Base-by-base conservation (phyloP, 2,797 vertebrate genomes). In the Amniataba percoides region DNA sequence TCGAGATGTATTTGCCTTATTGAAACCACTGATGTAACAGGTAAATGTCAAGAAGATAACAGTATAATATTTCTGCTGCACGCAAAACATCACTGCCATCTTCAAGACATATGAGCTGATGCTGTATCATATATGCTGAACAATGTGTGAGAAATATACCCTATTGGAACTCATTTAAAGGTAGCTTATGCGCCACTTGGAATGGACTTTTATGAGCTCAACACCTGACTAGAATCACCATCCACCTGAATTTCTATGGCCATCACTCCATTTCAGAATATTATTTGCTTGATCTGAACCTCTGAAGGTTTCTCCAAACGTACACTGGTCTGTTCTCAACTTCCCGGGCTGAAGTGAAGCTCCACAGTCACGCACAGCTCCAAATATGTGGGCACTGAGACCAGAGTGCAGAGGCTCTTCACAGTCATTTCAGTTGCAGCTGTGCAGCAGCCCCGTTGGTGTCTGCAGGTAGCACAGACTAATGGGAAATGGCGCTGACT, bases 401-500 rank as follows among this genome's bases (percentile, higher is more conserved):
- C 7, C 5, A 52, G 52, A 51, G 39, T 21, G 43, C 55, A 67
- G 39, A 78, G 0, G 5, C 21, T 63, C 62, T 76, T 74, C 10
- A 39, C 7, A 57, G 59, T 45, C 25, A 71, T 80, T 87, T 36
- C 48, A 45, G 73, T 46, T 11, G 16, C 15, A 46, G 51, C 49
- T 75, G 52, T 75, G 80, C 63, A 57, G 69, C 36, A 42, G 55
- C 56, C 23, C 45, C 78, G 55, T n/a, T 60, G 52, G 12, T n/a
- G 7, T 81, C 48, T 70, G 60, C 27, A 63, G 81, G 49, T 63
- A 56, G 58, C 51, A 57, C 55, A 62, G 75, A 71, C 63, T 80
- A 70, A 86, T 72, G 49, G 77, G 74, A 71, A 80, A 82, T 53
- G 67, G 27, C 2, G 23, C 62, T 34, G 80, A 85, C 76, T 68